Percentiles rank a stretch among this genome's conserved stretches.
These are phyloP conservation scores for Marasmarcha lunaedactyla DNA, from an alignment of 2,888 invertebrate species.

Conservation along the genomic window DNA sequence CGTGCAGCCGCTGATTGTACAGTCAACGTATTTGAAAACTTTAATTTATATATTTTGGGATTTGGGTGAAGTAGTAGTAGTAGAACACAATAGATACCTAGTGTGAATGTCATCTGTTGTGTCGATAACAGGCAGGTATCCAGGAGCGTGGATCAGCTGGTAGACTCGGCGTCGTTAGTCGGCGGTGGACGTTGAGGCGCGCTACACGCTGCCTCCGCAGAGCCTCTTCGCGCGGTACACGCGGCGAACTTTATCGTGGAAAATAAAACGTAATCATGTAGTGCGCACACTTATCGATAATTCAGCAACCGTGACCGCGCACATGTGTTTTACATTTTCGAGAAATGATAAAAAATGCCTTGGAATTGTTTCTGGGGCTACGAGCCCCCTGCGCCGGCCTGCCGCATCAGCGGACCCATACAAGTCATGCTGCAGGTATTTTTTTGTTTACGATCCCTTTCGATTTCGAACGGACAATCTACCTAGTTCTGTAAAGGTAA, in stretches of 20 bases:
- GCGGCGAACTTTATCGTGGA: not conserved
- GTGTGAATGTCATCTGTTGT: no score
- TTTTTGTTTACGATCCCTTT: constrained; percentile 4
- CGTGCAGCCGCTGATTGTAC: no score
- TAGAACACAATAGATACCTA: no score
- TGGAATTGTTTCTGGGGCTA: constrained; percentile 66
- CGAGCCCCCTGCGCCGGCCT: constrained; percentile 47
- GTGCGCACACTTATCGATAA: no score
- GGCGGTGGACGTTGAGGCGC: constrained; percentile 20
- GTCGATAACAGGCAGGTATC: constrained; percentile 12
- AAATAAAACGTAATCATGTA: constrained; percentile 5
- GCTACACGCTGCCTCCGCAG: not conserved
- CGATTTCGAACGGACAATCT: not conserved
- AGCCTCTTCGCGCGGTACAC: not conserved
- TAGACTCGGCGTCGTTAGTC: constrained; percentile 29
- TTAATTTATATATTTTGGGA: no score
- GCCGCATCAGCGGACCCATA: constrained; percentile 54
- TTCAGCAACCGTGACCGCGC: no score
- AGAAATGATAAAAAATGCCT: constrained; percentile 33
- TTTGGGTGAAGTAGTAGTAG: no score
- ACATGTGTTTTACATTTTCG: no score
- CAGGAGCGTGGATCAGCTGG: constrained; percentile 29
- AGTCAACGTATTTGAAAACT: no score
- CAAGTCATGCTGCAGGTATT: constrained; percentile 47
- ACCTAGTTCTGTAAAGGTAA: not conserved